These are phyloP conservation scores for Lerista edwardsae DNA, from an alignment of 2,797 vertebrate species.

Conservation along the genomic window DNA sequence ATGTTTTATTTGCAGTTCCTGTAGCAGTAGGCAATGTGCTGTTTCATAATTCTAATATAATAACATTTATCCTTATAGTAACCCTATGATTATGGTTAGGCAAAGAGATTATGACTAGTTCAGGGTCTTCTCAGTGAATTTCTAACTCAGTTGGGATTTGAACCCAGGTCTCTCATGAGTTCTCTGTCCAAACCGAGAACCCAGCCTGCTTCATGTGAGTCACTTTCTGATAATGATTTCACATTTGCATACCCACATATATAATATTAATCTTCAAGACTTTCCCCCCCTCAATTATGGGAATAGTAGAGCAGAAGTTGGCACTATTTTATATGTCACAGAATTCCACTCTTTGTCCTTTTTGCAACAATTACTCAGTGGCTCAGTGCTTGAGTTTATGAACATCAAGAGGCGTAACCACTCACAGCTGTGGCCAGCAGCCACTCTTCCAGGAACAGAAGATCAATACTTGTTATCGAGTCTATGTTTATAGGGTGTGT, in stretches of 20 bases:
- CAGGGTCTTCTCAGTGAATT: too few relatives aligned
- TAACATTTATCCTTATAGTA: neutral
- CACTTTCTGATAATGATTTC: neutral
- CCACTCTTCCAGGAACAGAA: conserved; percentile 65
- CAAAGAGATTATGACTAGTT: too few relatives aligned
- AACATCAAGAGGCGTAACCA: conserved; percentile 56
- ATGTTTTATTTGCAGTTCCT: neutral
- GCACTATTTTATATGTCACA: neutral
- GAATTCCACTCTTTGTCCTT: conserved; percentile 46
- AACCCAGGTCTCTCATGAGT: neutral
- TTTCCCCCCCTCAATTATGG: conserved; percentile 31
- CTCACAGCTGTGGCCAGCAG: conserved; percentile 51
- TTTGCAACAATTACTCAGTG: conserved; percentile 40
- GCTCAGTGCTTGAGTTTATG: conserved; percentile 62
- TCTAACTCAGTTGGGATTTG: neutral
- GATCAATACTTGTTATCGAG: conserved; percentile 64
- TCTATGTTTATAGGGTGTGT: conserved; percentile 57
- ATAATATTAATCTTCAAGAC: neutral
- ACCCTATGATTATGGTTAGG: neutral
- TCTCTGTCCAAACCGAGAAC: neutral
- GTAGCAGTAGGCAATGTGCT: neutral
- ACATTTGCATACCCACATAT: neutral
- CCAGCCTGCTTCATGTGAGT: neutral
- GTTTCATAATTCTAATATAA: neutral
- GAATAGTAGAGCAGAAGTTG: conserved; percentile 20